Evolutionary conservation across 1,140 invertebrate genomes (phyloP).

Genomic region (Brachionus asplanchnoidis): DNA sequence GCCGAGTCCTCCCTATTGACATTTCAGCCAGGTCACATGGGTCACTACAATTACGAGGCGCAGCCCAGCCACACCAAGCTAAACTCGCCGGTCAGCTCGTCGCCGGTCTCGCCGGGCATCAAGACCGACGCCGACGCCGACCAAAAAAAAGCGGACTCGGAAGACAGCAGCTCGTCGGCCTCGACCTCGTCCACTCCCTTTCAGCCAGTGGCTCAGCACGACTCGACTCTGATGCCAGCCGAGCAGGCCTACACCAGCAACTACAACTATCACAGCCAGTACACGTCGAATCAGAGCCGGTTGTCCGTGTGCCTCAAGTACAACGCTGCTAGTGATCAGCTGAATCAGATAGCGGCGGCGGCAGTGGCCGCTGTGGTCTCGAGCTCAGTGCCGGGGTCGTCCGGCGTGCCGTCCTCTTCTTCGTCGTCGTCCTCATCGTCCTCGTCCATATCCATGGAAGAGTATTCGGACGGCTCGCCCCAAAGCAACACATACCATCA

Average conservation of each 20-base stretch:
- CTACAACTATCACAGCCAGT: slow-evolving; percentile 18
- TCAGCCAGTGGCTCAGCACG: neutral
- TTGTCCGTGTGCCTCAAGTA: slow-evolving; percentile 26
- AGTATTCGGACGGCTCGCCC: neutral
- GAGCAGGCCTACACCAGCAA: neutral
- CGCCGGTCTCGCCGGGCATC: neutral
- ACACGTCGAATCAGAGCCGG: neutral
- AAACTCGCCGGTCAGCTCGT: slow-evolving; percentile 4
- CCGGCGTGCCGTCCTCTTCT: slow-evolving; percentile 13
- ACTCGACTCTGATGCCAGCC: neutral
- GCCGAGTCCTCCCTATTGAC: neutral
- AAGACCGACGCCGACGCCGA: neutral
- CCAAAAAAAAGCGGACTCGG: neutral
- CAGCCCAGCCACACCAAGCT: neutral
- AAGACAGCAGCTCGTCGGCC: neutral
- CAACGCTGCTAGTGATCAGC: neutral
- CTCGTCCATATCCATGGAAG: slow-evolving; percentile 38
- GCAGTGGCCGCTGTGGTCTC: slow-evolving; percentile 32
- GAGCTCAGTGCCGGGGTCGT: neutral
- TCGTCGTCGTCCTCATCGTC: slow-evolving; percentile 3
- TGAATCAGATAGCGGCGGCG: slow-evolving; percentile 30
- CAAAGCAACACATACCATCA: neutral
- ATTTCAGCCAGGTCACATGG: slow-evolving; percentile 1
- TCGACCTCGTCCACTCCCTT: neutral
- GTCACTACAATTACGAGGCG: neutral